These are phyloP conservation scores for Halocynthia aurantium DNA, from an alignment of 23 tunicate species.

Conservation along the genomic window DNA sequence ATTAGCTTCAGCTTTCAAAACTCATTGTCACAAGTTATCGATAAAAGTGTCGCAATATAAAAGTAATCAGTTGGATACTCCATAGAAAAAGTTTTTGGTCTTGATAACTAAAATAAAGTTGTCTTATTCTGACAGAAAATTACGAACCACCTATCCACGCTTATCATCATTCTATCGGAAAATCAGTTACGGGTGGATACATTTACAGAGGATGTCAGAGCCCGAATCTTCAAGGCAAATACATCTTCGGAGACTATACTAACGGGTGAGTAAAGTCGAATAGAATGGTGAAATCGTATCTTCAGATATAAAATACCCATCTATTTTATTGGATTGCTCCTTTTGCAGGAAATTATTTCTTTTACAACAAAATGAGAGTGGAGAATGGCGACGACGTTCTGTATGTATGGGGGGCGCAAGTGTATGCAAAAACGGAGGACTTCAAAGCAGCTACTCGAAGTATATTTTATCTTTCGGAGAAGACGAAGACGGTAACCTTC, in stretches of 20 bases:
- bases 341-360: slow-evolving; percentile 18
- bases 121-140: slow-evolving; percentile 25
- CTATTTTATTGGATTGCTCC: background rate
- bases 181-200: slow-evolving; percentile 80
- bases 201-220: slow-evolving; percentile 79
- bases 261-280: slow-evolving; percentile 51
- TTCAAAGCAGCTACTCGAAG: slow-evolving; percentile 24
- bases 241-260: slow-evolving; percentile 69
- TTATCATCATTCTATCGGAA: slow-evolving; percentile 59
- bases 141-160: slow-evolving; percentile 49
- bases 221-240: slow-evolving; percentile 64
- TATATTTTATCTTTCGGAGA: slow-evolving; percentile 62
- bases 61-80: too few species aligned
- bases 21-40: too few species aligned
- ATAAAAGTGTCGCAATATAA: too few species aligned
- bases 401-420: slow-evolving; percentile 60
- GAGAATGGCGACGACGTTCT: slow-evolving; percentile 33
- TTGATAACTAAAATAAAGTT: background rate
- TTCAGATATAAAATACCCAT: too few species aligned
- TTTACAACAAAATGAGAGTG: slow-evolving; percentile 22
- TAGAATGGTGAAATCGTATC: too few species aligned
- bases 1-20: too few species aligned
- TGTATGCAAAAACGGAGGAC: slow-evolving; percentile 39
- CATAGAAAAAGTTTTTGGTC: too few species aligned
- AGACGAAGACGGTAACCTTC: slow-evolving; percentile 55